phyloP scores from a whole-genome alignment of 1,140 invertebrate genomes.

The Plutomurus gul region DNA sequence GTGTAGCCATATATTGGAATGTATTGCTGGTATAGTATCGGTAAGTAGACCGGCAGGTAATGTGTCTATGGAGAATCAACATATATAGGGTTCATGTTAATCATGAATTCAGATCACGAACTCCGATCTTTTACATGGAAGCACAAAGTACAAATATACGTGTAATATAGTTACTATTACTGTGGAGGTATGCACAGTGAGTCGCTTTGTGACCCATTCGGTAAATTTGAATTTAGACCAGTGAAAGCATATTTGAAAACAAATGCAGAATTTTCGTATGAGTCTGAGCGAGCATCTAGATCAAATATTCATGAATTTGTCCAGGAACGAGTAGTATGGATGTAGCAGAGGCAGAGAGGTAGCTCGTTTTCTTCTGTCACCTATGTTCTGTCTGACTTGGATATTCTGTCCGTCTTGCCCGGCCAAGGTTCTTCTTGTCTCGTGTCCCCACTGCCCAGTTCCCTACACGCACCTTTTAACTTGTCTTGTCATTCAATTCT shows the following conservation, averaged over 20 bases:
- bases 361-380: background rate
- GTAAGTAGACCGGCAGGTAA: background rate
- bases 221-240: background rate
- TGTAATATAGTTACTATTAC: too few relatives aligned
- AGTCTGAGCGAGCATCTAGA: background rate
- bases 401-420: background rate
- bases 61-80: background rate
- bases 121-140: background rate
- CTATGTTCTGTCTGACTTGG: background rate
- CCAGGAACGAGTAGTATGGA: background rate
- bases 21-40: too few relatives aligned
- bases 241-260: constrained; percentile 23
- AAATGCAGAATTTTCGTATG: background rate
- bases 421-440: background rate
- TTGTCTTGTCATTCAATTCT: background rate
- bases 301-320: constrained; percentile 48
- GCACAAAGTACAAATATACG: background rate
- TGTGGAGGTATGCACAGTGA: background rate
- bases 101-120: constrained; percentile 41
- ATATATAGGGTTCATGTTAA: background rate
- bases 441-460: background rate
- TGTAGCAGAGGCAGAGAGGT: background rate
- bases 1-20: too few relatives aligned
- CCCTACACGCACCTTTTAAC: constrained; percentile 24
- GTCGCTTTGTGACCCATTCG: constrained; percentile 36